A percentile compares a stretch with the other conserved stretches of the same genome.
Conservation (phyloP, 2,888 invertebrate species). For the Dichetophora obliterata region DNA sequence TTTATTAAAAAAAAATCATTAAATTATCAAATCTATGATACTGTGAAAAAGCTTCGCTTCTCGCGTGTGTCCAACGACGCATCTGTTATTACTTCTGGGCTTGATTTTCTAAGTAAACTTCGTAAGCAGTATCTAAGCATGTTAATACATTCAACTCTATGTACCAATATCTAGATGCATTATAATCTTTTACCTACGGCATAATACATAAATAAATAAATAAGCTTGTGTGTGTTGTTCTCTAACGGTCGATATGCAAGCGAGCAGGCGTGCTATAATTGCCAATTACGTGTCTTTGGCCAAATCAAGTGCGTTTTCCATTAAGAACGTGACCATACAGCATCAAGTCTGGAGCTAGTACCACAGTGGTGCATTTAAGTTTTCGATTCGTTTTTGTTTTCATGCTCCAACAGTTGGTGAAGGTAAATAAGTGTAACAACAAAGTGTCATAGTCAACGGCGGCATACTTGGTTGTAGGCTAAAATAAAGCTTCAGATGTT, state of each 20-base stretch:
- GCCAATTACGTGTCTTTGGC: slow-evolving; percentile 54
- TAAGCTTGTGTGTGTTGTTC: not conserved
- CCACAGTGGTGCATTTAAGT: not conserved
- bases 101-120: not conserved
- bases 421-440: slow-evolving; percentile 44
- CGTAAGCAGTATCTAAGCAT: not conserved
- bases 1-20: too few species aligned
- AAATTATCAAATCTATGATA: too few species aligned
- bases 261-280: slow-evolving; percentile 55
- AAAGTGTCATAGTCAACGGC: not conserved
- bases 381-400: not conserved
- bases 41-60: too few species aligned
- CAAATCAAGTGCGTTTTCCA: slow-evolving; percentile 43
- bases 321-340: slow-evolving; percentile 47
- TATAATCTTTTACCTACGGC: not conserved
- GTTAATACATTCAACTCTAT: too few species aligned
- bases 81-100: too few species aligned
- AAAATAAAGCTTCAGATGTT: slow-evolving; percentile 39
- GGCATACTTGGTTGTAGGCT: not conserved
- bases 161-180: not conserved
- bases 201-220: not conserved
- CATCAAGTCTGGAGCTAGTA: slow-evolving; percentile 4
- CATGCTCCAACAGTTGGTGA: not conserved
- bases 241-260: slow-evolving; percentile 1
- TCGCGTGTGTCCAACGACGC: too few species aligned